Conservation (phyloP, 1,140 invertebrate species). For the Drosophila albomicans region DNA sequence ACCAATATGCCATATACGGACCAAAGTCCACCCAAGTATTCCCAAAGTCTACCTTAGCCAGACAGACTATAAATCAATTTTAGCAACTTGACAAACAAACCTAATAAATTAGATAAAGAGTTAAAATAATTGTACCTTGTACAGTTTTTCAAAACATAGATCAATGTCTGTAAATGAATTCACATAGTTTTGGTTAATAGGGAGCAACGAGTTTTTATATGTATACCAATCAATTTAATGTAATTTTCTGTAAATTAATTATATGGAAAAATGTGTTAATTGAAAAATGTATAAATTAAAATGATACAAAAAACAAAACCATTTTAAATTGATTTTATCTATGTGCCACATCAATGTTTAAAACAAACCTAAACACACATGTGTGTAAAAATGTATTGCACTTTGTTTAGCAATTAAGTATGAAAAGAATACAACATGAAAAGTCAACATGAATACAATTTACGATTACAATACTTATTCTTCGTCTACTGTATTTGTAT, state of each 20-base stretch:
- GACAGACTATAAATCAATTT: constrained; percentile 50
- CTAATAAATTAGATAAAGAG: too few relatives aligned
- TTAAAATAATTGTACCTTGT: too few relatives aligned
- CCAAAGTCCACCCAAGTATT: constrained; percentile 48
- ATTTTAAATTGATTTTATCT: constrained; percentile 30
- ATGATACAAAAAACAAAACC: neutral
- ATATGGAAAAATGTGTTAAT: neutral
- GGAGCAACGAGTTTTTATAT: constrained; percentile 54
- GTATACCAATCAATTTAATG: constrained; percentile 21
- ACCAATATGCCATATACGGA: constrained; percentile 67
- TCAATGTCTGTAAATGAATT: constrained; percentile 44
- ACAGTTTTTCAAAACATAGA: neutral
- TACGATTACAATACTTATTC: constrained; percentile 30
- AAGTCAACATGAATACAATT: constrained; percentile 35
- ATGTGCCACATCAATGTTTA: constrained; percentile 30
- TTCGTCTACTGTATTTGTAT: constrained; percentile 16
- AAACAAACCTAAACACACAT: constrained; percentile 4
- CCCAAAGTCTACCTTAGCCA: constrained; percentile 28
- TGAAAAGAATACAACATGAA: constrained; percentile 15
- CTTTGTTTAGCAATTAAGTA: constrained; percentile 49
- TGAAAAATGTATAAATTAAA: constrained; percentile 16
- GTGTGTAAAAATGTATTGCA: constrained; percentile 28
- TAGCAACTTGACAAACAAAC: constrained; percentile 10
- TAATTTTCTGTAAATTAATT: constrained; percentile 48
- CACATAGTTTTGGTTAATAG: constrained; percentile 61